A percentile compares a stretch with the other conserved stretches of the same genome.
Conservation (phyloP, 2,888 invertebrate species). For the Osmoderma eremita region DNA sequence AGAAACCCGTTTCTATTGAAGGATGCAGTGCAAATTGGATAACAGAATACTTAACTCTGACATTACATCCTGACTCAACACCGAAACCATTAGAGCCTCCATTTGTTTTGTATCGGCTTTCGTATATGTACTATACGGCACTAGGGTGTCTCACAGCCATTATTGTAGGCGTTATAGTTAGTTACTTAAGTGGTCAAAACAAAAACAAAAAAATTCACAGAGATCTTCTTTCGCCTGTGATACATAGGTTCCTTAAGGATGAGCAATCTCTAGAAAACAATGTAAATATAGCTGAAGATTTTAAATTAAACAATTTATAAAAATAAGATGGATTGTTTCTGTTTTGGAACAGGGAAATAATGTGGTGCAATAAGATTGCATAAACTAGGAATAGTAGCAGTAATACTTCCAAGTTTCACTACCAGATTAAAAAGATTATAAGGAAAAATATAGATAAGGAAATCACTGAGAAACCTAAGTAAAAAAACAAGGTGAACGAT, state of each 20-base stretch:
- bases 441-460: too few relatives aligned
- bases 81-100: slow-evolving; percentile 62
- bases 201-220: slow-evolving; percentile 69
- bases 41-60: slow-evolving; percentile 56
- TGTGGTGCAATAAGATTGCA: too few relatives aligned
- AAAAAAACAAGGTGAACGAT: too few relatives aligned
- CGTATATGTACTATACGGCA: slow-evolving; percentile 82
- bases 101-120: slow-evolving; percentile 75
- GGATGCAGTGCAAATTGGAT: slow-evolving; percentile 66
- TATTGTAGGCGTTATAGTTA: slow-evolving; percentile 73
- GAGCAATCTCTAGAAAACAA: slow-evolving; percentile 28
- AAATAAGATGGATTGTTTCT: slow-evolving; percentile 2
- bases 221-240: slow-evolving; percentile 72
- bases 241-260: slow-evolving; percentile 68
- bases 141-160: slow-evolving; percentile 76
- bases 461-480: too few relatives aligned
- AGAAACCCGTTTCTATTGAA: slow-evolving; percentile 71
- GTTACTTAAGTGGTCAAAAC: slow-evolving; percentile 73
- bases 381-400: too few relatives aligned
- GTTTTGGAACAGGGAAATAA: too few relatives aligned
- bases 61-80: slow-evolving; percentile 47
- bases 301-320: slow-evolving; percentile 41
- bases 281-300: slow-evolving; percentile 36
- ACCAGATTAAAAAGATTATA: too few relatives aligned
- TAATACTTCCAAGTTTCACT: too few relatives aligned